These are phyloP conservation scores for Spondyliosoma cantharus DNA, from an alignment of 2,797 vertebrate species.

Conservation along the genomic window DNA sequence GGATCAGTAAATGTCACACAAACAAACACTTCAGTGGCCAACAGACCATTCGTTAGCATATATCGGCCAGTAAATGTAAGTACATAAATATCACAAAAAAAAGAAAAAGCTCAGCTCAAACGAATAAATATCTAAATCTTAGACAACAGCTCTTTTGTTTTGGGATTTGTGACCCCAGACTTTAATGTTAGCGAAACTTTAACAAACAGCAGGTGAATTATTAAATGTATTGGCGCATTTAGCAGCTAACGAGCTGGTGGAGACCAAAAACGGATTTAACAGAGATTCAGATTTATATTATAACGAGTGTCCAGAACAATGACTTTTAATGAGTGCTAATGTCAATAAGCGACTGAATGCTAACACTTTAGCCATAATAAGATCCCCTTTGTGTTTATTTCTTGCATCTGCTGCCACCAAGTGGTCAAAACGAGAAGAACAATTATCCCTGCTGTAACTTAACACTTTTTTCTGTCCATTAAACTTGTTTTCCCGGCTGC, in stretches of 20 bases:
- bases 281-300: neutral
- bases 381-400: neutral
- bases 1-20: too few relatives aligned
- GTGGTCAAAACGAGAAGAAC: neutral
- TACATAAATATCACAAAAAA: too few relatives aligned
- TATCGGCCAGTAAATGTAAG: too few relatives aligned
- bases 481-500: neutral
- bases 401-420: conserved; percentile 23
- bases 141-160: too few relatives aligned
- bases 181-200: too few relatives aligned
- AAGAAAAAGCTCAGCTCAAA: too few relatives aligned
- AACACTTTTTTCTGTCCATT: neutral
- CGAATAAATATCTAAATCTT: too few relatives aligned
- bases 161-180: too few relatives aligned
- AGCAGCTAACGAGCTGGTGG: neutral
- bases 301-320: neutral
- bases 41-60: too few relatives aligned
- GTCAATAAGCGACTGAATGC: neutral
- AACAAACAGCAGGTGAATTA: too few relatives aligned
- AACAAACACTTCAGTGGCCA: too few relatives aligned
- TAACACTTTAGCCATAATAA: neutral
- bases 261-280: neutral
- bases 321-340: neutral
- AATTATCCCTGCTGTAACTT: neutral
- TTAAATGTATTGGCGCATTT: too few relatives aligned